Conservation (phyloP, 2,113 vertebrate genomes). For the Motacilla alba region DNA sequence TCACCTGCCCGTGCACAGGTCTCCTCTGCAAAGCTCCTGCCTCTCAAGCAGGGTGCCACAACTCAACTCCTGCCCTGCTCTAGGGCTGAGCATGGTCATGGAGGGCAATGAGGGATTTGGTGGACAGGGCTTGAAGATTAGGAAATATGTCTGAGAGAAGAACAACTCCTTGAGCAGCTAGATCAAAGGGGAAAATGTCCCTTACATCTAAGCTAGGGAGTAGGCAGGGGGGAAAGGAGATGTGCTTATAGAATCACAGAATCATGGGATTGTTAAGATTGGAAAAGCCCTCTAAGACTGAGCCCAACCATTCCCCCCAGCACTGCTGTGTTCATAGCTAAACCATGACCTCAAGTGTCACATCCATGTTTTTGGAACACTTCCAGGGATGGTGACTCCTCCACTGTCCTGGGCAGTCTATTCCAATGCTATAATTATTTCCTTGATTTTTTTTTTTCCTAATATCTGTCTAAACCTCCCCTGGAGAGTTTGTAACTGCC, state of each 20-base stretch:
- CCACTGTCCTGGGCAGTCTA: neutral
- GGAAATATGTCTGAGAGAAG: neutral
- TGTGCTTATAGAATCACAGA: neutral
- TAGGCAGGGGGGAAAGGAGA: neutral
- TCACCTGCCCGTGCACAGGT: neutral
- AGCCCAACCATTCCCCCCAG: neutral
- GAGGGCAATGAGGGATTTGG: neutral
- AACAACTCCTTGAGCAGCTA: neutral
- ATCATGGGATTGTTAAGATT: neutral
- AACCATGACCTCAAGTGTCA: neutral
- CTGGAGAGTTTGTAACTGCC: neutral
- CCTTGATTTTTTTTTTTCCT: neutral
- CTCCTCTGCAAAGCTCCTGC: neutral
- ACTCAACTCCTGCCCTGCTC: neutral
- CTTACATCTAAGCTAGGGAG: neutral
- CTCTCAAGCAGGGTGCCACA: neutral
- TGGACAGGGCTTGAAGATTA: neutral
- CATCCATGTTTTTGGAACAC: neutral
- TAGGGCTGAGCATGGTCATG: fast-evolving
- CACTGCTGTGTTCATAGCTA: neutral
- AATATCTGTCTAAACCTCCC: neutral
- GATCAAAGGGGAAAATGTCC: neutral
- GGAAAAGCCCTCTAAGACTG: neutral
- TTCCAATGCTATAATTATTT: neutral
- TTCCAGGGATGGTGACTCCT: neutral